These are phyloP conservation scores for Oryzias woworae DNA, from an alignment of 2,113 vertebrate species.

Conservation along the genomic window DNA sequence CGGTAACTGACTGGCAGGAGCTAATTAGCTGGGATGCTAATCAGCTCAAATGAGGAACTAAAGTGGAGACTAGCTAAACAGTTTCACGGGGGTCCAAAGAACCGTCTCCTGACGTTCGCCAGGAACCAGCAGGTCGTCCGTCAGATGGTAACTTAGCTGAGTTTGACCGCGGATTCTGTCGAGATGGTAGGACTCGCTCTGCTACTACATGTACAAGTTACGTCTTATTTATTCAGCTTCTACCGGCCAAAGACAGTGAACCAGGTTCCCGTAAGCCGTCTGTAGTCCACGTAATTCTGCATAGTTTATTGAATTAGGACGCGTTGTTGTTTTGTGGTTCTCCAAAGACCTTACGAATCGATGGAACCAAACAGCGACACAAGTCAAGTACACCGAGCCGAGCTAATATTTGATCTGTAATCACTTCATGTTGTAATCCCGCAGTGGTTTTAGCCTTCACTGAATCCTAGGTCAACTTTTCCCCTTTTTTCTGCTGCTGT, in stretches of 20 bases:
- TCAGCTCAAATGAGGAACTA: constrained; percentile 62
- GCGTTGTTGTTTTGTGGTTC: not conserved
- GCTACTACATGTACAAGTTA: too few relatives aligned
- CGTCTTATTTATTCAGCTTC: too few relatives aligned
- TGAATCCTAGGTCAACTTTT: not conserved
- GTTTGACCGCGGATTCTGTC: too few relatives aligned
- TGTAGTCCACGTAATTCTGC: too few relatives aligned
- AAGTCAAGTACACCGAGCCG: not conserved
- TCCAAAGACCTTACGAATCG: constrained; percentile 9
- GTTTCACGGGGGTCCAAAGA: not conserved
- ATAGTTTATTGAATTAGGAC: not conserved
- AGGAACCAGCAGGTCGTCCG: not conserved
- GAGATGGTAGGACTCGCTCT: too few relatives aligned
- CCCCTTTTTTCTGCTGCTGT: not conserved
- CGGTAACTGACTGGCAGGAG: constrained; percentile 26
- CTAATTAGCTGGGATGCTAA: constrained; percentile 63
- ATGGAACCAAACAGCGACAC: constrained; percentile 17
- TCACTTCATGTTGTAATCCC: not conserved
- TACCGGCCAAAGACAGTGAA: too few relatives aligned
- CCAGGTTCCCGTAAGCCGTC: too few relatives aligned
- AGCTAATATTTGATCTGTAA: not conserved
- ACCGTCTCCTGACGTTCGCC: not conserved
- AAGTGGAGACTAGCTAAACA: not conserved
- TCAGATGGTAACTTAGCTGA: too few relatives aligned
- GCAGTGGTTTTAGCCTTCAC: too few relatives aligned